Base-by-base conservation (phyloP, 2,113 vertebrate species). In the Polyodon spathula region DNA sequence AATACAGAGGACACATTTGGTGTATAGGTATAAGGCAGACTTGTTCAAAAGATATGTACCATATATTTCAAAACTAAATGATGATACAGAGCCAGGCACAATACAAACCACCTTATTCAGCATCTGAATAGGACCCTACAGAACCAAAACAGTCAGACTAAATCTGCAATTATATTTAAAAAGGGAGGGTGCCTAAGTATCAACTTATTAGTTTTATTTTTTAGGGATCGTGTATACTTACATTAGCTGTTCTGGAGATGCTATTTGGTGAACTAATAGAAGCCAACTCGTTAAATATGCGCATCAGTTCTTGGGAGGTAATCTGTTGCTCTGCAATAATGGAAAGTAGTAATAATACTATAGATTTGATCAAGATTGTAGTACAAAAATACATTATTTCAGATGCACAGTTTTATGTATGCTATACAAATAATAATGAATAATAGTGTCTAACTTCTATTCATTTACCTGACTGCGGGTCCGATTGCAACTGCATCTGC, bases 251-350 rank as follows among this genome's bases (percentile, higher is more conserved):
- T 84, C 91, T 88, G 66, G 87, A 84, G 71, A 98, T 96, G 70
- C 91, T 95, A 76, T 91, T 94, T 55, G 94, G 95, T 72, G 96
- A 98, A 86, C 93, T 92, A 61, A 97, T 84, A 60, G 81, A 92
- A 61, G 92, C 89, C 1, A 98, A 87, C 44, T 97, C 92, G 0
- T 88, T 93, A 50, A 97, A 83, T 69, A 97, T 92, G 66, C 78
- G 85, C 73, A 91, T 85, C 68, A 98, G 82, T 75, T 97, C 93
- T 54, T 83, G 74, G 63, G 88, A 82, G 27, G 72, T 71, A 2
- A 56, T 67, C 3, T 68, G 59, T 61, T 5, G 56, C 52, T 72
- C 78, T 78, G 62, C 41, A 8, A 57, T 64, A 73, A 60, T 43
- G 59, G 37, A 60, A 6, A 66, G 27, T 27, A 27, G 27, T 27